Evolutionary conservation across 2,888 invertebrate genomes (phyloP), one percentile per base, ranked within the genome.

Genomic region (Calameuta idolon): DNA sequence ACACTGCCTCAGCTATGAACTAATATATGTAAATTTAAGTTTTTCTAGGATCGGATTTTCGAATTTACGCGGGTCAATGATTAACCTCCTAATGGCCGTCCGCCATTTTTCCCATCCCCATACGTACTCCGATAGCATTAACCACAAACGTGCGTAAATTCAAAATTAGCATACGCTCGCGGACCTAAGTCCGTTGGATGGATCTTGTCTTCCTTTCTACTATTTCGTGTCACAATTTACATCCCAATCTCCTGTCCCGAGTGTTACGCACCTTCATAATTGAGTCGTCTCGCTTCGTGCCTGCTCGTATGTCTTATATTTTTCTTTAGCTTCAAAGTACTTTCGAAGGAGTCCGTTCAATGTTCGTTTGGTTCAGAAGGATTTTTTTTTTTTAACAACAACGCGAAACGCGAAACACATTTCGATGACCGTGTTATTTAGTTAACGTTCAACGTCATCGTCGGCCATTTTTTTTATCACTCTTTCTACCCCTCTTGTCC

Each of bases 271-370:
- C 30, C 11, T 34, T 71, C 11, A 23, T 9, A 33, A 23, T 9
- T 33, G 30, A 71, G 31, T 34, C 71, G 23, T n/a, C 11, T 23
- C 30, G 9, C 9, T 23, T 23, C 2, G 55, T 77, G 76, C 80
- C 78, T 77, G 74, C 79, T 75, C 34, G 75, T 80, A 81, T 80
- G 79, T 76, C 76, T 75, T 73, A 79, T 81, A 76, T 79, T 73
- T 55, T 69, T 79, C 75, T 23, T 55, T 55, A 55, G 23, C 55
- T 23, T 55, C 55, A 23, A 15, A 55, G 23, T 55, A 55, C 55
- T 55, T 55, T 55, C 55, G 23, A 55, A 55, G 55, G 55, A 55
- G 55, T 55, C 23, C 23, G 55, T 55, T 55, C 23, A 55, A 55
- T 55, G 55, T 23, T 55, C 23, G 23, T 23, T 55, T 55, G 9